Evolutionary conservation across 2,888 invertebrate genomes (phyloP), one percentile per base, ranked within the genome.

Genomic region (Hirtodrosophila confusa): DNA sequence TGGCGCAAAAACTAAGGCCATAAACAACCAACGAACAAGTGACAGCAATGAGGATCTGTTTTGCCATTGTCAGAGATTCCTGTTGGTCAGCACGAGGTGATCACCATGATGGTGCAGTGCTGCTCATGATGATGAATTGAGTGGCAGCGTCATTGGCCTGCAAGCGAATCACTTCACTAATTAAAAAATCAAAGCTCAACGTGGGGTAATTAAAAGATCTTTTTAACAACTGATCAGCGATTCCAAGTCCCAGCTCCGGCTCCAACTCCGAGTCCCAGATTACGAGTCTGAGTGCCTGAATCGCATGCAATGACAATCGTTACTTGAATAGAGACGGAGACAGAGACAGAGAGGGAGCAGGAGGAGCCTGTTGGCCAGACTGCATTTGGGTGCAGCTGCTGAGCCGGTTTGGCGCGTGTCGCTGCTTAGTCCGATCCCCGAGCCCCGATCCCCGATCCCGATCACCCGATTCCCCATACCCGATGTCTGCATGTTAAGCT

Each of bases 401-500:
- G 29, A 79, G 86, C 86, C 82, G 82, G 85, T 86, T 84, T 74
- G 86, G 69, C 78, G 78, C 78, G 78, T 78, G 78, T 53, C 71
- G 49, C 62, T 51, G 64, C 65, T 70, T 54, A 53, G 36, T 48
- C 37, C 41, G 23, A n/a, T 43, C 33, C 41, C 27, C 39, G 29
- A 36, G 33, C 17, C 39, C 51, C 24, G 31, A 23, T 31, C n/a
- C 36, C 12, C 47, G 23, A 27, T 47, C 35, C 45, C 11, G 49
- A 23, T 11, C 10, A 10, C 39, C 51, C 24, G 31, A 23, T 31
- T 7, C 36, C 24, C 47, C 10, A 27, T 47, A 27, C 35, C 45
- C 11, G 49, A 29, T 43, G 39, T 49, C 41, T 44, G 51, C 58
- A 58, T 58, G 37, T 51, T 58, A 44, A 37, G 29, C 41, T 47